phyloP scores from a whole-genome alignment of 2,888 invertebrate genomes.

The Scelioninae gen. 1 region DNA sequence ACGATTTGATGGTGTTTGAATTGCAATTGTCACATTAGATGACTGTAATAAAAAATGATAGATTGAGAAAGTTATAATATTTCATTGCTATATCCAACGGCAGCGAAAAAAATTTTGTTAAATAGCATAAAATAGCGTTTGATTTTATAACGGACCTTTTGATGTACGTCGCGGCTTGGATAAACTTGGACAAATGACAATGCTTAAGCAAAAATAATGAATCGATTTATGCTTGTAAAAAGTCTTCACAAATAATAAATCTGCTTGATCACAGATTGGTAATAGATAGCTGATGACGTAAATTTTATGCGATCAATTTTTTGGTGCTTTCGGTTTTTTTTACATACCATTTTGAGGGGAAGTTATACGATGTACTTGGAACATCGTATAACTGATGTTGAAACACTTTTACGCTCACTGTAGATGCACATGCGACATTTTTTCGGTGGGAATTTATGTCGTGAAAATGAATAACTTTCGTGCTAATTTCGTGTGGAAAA shows the following conservation, averaged over 20 bases:
- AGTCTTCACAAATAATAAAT: too few relatives aligned
- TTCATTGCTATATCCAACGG: too few relatives aligned
- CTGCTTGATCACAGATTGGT: conserved; percentile 24
- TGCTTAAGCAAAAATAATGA: background rate
- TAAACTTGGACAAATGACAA: too few relatives aligned
- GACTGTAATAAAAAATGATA: too few relatives aligned
- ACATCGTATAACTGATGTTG: too few relatives aligned
- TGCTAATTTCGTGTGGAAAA: conserved; percentile 1
- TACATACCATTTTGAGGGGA: conserved; percentile 6
- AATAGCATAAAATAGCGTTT: too few relatives aligned
- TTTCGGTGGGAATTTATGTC: background rate
- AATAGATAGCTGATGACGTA: conserved; percentile 13
- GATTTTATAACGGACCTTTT: too few relatives aligned
- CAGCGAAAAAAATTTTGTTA: too few relatives aligned
- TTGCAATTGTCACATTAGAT: too few relatives aligned
- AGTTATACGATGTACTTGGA: conserved; percentile 15
- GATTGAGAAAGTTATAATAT: too few relatives aligned
- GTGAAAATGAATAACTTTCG: conserved; percentile 4
- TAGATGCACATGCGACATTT: conserved; percentile 4
- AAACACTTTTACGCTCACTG: background rate
- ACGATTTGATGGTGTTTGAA: too few relatives aligned
- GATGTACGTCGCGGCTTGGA: too few relatives aligned
- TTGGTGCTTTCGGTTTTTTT: conserved; percentile 4
- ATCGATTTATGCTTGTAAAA: background rate
- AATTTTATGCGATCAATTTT: conserved; percentile 16